Evolutionary conservation across 1,140 invertebrate genomes (phyloP).

Genomic region (Trigoniulus corallinus): DNA sequence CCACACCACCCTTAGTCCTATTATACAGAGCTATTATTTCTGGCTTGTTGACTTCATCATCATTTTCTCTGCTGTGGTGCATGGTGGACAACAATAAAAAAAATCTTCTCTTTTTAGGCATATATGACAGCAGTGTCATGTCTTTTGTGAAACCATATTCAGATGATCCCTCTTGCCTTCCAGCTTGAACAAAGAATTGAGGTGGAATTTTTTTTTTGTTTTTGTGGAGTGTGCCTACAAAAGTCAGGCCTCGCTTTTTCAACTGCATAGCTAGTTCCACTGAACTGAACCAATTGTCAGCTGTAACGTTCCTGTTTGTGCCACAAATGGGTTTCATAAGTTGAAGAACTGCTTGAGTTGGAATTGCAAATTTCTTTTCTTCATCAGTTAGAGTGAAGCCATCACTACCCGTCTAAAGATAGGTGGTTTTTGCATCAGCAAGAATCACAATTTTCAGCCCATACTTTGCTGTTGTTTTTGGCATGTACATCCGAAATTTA

Average conservation of each 20-base stretch:
- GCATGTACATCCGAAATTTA: constrained; percentile 9
- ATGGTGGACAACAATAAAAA: constrained; percentile 11
- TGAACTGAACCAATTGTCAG: constrained; percentile 14
- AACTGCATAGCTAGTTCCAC: constrained; percentile 8
- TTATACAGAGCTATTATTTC: no score
- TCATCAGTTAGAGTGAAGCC: neutral
- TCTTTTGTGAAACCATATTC: constrained; percentile 14
- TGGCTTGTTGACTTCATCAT: no score
- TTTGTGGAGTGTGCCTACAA: constrained; percentile 28
- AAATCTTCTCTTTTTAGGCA: constrained; percentile 9
- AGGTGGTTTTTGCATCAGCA: constrained; percentile 10
- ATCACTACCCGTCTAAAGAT: constrained; percentile 9
- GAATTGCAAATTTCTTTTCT: constrained; percentile 8
- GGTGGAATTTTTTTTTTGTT: constrained; percentile 28
- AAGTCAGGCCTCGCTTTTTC: constrained; percentile 11
- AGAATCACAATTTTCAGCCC: constrained; percentile 18
- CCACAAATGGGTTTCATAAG: constrained; percentile 6
- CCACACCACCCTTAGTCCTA: no score
- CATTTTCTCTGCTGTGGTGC: constrained; percentile 15
- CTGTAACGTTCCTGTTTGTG: constrained; percentile 12
- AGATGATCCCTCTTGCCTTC: constrained; percentile 16
- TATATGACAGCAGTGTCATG: constrained; percentile 22
- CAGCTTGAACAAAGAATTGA: constrained; percentile 10
- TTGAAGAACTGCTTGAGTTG: constrained; percentile 8
- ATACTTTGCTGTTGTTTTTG: constrained; percentile 17